These are phyloP conservation scores for Pseudochirops corinnae DNA, from an alignment of 2,797 vertebrate species.

Conservation along the genomic window DNA sequence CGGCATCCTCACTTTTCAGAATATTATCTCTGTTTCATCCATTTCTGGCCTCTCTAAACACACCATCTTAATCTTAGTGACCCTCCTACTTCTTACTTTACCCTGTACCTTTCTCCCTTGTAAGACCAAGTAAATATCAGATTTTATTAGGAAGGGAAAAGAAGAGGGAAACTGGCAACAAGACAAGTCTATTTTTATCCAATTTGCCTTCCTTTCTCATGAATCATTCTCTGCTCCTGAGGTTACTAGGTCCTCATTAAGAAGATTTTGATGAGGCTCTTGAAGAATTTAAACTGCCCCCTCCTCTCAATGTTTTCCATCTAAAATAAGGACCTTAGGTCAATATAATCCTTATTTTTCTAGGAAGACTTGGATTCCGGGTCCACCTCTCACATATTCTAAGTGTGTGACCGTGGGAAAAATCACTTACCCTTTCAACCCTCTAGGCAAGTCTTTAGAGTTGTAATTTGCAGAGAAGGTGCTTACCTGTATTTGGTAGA, in stretches of 20 bases:
- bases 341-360: neutral
- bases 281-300: neutral
- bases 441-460: neutral
- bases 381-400: neutral
- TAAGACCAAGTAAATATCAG: conserved; percentile 27
- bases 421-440: too few species aligned
- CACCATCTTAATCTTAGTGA: neutral
- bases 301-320: neutral
- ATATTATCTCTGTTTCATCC: neutral
- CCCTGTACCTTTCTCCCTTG: conserved; percentile 27
- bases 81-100: neutral
- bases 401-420: neutral
- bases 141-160: neutral
- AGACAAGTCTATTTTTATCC: neutral
- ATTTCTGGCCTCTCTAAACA: conserved; percentile 6
- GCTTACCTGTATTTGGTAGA: neutral
- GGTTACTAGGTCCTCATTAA: neutral
- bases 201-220: too few species aligned
- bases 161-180: neutral
- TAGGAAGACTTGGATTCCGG: neutral
- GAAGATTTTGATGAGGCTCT: neutral
- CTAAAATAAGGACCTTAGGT: neutral
- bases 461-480: neutral
- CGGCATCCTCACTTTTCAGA: neutral
- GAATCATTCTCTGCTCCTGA: neutral